A percentile compares a stretch with the other conserved stretches of the same genome.
Conservation (phyloP, 2,888 invertebrate genomes). For the Morpho deidamia region DNA sequence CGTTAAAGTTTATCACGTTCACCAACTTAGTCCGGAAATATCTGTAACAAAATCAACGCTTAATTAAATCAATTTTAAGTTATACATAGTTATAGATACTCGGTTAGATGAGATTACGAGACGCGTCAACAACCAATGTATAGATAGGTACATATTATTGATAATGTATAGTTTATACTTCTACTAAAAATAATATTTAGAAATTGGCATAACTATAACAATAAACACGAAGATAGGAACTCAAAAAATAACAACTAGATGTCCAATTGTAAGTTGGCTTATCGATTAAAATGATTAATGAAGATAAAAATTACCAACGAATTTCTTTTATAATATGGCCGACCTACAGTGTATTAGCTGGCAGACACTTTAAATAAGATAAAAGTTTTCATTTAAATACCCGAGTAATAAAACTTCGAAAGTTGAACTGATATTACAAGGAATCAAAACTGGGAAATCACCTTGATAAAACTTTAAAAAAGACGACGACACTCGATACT, state of each 20-base stretch:
- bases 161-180: too few species aligned
- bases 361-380: neutral
- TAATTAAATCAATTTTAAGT: constrained; percentile 28
- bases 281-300: constrained; percentile 48
- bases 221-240: neutral
- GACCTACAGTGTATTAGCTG: constrained; percentile 36
- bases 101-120: constrained; percentile 33
- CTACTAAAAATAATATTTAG: too few species aligned
- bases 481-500: constrained; percentile 73
- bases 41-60: constrained; percentile 55
- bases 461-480: constrained; percentile 75
- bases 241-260: neutral
- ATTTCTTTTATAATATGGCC: constrained; percentile 65
- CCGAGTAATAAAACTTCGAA: neutral
- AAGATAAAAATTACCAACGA: constrained; percentile 49
- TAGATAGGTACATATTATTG: constrained; percentile 2
- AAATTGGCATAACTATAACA: constrained; percentile 9
- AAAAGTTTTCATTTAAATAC: neutral
- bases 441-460: constrained; percentile 36
- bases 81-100: constrained; percentile 19
- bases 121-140: constrained; percentile 67
- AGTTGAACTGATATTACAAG: neutral
- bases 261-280: constrained; percentile 16
- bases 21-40: constrained; percentile 67
- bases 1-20: constrained; percentile 72